Percentiles rank a stretch among this genome's conserved stretches.
Conservation (phyloP, 2,888 invertebrate genomes). For the Melikaiella ostensackeni region DNA sequence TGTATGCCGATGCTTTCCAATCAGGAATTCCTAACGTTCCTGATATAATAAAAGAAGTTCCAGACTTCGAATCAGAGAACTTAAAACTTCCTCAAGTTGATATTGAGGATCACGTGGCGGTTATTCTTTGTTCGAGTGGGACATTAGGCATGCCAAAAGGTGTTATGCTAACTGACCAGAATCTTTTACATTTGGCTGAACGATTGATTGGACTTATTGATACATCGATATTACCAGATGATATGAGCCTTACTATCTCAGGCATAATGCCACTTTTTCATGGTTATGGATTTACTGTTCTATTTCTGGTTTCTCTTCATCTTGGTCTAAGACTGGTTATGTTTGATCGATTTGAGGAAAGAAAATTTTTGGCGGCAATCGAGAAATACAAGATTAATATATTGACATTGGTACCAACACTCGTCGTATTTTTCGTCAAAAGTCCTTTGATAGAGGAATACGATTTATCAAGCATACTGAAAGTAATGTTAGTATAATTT, state of each 20-base stretch:
- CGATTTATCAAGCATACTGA: constrained; percentile 85
- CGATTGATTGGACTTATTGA: too few species aligned
- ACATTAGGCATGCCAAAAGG: constrained; percentile 82
- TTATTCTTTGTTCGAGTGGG: constrained; percentile 82
- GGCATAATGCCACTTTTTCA: too few species aligned
- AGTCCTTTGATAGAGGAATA: constrained; percentile 87
- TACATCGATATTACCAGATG: too few species aligned
- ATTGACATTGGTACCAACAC: constrained; percentile 87
- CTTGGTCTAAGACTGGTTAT: constrained; percentile 60
- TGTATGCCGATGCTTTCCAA: constrained; percentile 47
- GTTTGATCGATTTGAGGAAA: constrained; percentile 84
- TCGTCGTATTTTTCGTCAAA: constrained; percentile 90
- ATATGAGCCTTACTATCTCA: too few species aligned
- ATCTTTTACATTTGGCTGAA: too few species aligned
- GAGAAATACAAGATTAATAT: constrained; percentile 81
- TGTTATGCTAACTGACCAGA: constrained; percentile 78
- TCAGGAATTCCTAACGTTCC: constrained; percentile 66
- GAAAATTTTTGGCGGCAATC: constrained; percentile 85
- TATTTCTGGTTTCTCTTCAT: too few species aligned
- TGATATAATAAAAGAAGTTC: constrained; percentile 53
- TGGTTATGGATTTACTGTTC: too few species aligned
- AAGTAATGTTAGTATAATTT: constrained; percentile 78
- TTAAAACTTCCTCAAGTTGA: constrained; percentile 78
- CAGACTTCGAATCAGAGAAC: constrained; percentile 46
- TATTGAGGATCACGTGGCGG: constrained; percentile 74